phyloP scores from a whole-genome alignment of 2,797 vertebrate genomes.

The Parotocinclus haroldoi region DNA sequence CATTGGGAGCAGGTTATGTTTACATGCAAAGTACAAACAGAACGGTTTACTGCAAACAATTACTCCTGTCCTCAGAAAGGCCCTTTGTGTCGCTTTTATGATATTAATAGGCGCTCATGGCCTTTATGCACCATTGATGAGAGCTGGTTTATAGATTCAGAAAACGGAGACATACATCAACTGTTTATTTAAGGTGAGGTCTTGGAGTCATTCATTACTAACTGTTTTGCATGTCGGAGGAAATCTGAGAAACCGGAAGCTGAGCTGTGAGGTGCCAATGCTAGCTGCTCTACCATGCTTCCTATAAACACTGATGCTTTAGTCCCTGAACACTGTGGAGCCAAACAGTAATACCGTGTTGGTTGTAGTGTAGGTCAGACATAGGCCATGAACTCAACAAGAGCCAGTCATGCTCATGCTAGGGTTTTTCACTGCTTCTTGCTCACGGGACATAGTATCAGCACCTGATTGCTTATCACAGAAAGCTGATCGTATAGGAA shows the following conservation, averaged over 20 bases:
- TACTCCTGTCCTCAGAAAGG: background rate
- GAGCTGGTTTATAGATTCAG: background rate
- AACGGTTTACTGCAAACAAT: conserved; percentile 27
- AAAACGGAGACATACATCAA: background rate
- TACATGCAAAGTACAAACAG: conserved; percentile 19
- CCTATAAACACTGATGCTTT: no score
- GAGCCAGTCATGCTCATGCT: no score
- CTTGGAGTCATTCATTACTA: background rate
- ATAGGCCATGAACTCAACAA: no score
- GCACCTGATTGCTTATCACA: conserved; percentile 7
- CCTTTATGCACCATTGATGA: background rate
- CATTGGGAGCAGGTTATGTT: background rate
- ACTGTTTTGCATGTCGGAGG: no score
- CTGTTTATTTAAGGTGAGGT: background rate
- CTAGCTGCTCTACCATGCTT: no score
- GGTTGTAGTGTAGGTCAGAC: background rate
- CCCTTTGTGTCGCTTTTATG: background rate
- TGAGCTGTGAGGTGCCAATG: no score
- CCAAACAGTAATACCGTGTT: no score
- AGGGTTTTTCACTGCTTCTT: no score
- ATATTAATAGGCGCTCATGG: background rate
- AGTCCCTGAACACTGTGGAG: no score
- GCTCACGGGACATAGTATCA: background rate
- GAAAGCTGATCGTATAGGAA: conserved; percentile 13
- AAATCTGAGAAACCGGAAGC: no score